These are phyloP conservation scores for Caenorhabditis angaria DNA, from an alignment of 2,888 invertebrate genomes.

Conservation along the genomic window DNA sequence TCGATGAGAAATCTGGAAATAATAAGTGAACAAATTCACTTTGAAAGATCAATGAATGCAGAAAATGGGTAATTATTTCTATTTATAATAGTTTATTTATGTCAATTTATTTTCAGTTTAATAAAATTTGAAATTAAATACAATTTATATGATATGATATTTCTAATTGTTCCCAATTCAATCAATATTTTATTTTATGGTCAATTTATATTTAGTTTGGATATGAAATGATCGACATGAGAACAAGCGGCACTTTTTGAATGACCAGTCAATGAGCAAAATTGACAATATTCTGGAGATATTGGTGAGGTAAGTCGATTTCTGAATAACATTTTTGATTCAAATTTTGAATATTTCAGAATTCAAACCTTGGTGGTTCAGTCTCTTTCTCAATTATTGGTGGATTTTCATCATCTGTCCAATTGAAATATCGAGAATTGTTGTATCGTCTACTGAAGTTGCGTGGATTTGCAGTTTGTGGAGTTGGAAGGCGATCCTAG, in stretches of 20 bases:
- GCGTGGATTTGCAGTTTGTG: not conserved
- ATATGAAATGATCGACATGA: not conserved
- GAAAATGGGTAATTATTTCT: not conserved
- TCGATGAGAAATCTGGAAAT: conserved; percentile 34
- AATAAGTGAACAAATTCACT: conserved; percentile 40
- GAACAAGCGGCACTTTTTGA: not conserved
- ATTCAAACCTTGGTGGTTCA: not conserved
- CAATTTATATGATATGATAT: too few relatives aligned
- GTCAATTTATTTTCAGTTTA: too few relatives aligned
- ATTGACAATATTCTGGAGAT: not conserved
- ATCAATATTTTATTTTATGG: not conserved
- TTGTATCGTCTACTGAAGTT: not conserved
- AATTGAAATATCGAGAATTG: not conserved
- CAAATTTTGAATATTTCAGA: not conserved
- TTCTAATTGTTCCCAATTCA: not conserved
- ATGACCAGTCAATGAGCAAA: not conserved
- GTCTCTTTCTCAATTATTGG: not conserved
- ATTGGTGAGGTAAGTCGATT: not conserved
- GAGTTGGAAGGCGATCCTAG: not conserved
- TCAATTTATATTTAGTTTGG: not conserved
- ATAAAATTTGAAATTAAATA: too few relatives aligned
- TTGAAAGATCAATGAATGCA: conserved; percentile 24
- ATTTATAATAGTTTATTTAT: not conserved
- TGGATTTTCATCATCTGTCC: not conserved
- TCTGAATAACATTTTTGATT: not conserved